Conservation (phyloP, 2,888 invertebrate genomes). For the Drosophila meridionalis region DNA sequence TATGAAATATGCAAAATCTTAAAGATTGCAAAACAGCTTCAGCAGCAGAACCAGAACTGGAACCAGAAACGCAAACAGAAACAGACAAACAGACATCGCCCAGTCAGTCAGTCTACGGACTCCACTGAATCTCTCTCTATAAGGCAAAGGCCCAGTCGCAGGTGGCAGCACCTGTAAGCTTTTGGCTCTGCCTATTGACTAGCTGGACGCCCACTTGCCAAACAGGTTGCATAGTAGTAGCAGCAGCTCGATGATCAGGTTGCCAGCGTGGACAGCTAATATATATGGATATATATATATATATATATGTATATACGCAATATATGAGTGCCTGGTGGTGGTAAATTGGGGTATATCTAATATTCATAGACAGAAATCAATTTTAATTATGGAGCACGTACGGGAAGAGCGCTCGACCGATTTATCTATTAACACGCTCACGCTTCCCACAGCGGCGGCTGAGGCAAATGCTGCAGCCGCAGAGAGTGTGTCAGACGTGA, state of each 20-base stretch:
- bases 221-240: constrained; percentile 56
- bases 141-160: constrained; percentile 47
- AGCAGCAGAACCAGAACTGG: not conserved
- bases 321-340: constrained; percentile 1
- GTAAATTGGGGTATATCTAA: constrained; percentile 26
- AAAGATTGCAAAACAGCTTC: constrained; percentile 23
- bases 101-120: constrained; percentile 49
- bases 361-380: constrained; percentile 61
- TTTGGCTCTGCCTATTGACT: constrained; percentile 41
- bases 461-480: constrained; percentile 20
- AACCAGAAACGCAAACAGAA: constrained; percentile 18
- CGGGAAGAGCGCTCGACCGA: constrained; percentile 3
- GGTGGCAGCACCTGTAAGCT: constrained; percentile 55
- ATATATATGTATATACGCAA: not conserved
- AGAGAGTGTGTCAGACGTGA: constrained; percentile 65
- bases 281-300: not conserved
- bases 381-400: constrained; percentile 60
- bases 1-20: constrained; percentile 4
- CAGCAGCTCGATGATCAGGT: constrained; percentile 38
- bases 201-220: constrained; percentile 63
- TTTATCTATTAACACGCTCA: constrained; percentile 38
- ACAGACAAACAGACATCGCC: constrained; percentile 26
- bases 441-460: constrained; percentile 41
- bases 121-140: constrained; percentile 36
- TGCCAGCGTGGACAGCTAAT: constrained; percentile 40